These are phyloP conservation scores for Actinia equina DNA, from an alignment of 64 coral and sea anemone species.

Conservation along the genomic window DNA sequence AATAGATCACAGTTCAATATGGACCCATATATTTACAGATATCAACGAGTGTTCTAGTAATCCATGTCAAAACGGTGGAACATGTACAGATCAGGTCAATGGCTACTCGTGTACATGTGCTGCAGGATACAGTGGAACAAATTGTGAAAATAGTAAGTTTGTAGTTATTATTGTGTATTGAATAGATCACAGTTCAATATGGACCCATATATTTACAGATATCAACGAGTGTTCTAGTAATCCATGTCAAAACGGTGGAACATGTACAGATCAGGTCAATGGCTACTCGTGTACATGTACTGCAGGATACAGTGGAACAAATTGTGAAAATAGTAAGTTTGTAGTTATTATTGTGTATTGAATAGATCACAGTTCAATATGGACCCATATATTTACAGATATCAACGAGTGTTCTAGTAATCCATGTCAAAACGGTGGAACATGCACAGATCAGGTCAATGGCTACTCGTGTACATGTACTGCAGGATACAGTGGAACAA, in stretches of 20 bases:
- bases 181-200: too few relatives aligned
- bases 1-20: too few relatives aligned
- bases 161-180: not conserved
- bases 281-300: conserved; percentile 3
- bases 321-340: not conserved
- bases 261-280: conserved; percentile 8
- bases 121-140: not conserved
- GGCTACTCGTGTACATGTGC: too few relatives aligned
- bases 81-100: too few relatives aligned
- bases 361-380: too few relatives aligned
- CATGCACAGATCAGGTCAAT: not conserved
- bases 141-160: not conserved
- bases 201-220: not conserved
- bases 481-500: not conserved
- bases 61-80: too few relatives aligned
- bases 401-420: too few relatives aligned
- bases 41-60: too few relatives aligned
- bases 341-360: not conserved
- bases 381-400: too few relatives aligned
- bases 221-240: not conserved
- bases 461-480: not conserved
- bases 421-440: too few relatives aligned
- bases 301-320: not conserved
- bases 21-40: too few relatives aligned
- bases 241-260: not conserved